phyloP scores from a whole-genome alignment of 2,113 vertebrate species.

The Nyctereutes procyonoides region DNA sequence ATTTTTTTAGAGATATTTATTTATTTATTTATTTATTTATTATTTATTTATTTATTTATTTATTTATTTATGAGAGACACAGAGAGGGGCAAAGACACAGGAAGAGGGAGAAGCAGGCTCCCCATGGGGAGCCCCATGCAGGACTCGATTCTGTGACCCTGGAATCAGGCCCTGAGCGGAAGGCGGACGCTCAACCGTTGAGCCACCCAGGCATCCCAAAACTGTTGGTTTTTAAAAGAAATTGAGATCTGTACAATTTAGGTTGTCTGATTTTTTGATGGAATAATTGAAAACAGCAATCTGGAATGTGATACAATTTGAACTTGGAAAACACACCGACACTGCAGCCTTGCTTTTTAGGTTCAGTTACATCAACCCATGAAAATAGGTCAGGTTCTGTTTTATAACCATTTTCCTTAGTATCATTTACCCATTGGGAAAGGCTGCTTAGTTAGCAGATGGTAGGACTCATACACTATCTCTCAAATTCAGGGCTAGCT shows the following conservation, averaged over 20 bases:
- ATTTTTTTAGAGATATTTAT: too few relatives aligned
- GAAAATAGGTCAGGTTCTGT: conserved; percentile 56
- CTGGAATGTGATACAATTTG: conserved; percentile 31
- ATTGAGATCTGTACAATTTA: conserved; percentile 27
- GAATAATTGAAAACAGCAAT: conserved; percentile 58
- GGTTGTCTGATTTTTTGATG: conserved; percentile 42
- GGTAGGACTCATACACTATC: conserved; percentile 30
- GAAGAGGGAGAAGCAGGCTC: too few relatives aligned
- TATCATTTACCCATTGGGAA: conserved; percentile 27
- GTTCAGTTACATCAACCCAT: conserved; percentile 32
- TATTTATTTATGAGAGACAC: too few relatives aligned
- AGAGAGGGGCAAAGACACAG: too few relatives aligned
- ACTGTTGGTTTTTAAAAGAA: conserved; percentile 52
- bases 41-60: too few relatives aligned
- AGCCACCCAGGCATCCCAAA: neutral
- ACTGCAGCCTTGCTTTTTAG: conserved; percentile 19
- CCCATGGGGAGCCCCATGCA: too few relatives aligned
- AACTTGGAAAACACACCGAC: conserved; percentile 57
- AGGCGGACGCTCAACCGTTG: too few relatives aligned
- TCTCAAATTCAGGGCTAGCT: conserved; percentile 54
- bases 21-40: too few relatives aligned
- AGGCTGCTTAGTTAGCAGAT: conserved; percentile 45
- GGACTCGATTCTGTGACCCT: too few relatives aligned
- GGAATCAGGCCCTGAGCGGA: too few relatives aligned
- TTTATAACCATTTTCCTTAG: conserved; percentile 22